Base-by-base conservation (phyloP, 2,888 invertebrate genomes). In the Augiades crinisus region DNA sequence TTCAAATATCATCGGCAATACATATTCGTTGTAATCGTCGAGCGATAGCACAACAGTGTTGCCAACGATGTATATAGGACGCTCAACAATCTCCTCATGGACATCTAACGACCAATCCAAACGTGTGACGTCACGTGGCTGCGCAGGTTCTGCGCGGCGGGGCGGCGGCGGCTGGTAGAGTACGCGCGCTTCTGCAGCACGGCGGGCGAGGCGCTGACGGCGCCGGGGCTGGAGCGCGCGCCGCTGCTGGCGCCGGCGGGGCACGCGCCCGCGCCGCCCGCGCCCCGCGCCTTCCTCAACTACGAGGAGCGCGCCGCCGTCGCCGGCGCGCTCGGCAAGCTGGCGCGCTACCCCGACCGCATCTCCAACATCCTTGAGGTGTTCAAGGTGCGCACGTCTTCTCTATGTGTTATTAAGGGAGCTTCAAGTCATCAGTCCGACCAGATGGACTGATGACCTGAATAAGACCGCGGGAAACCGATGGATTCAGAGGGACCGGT, bases 151-250 rank as follows among this genome's bases (percentile, higher is more conserved):
- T 91, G 91, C 40, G 91, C 93, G 3, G 91, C 92, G 0, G 78
- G 90, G 46, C 91, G 93, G 14, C 84, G 87, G 0, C 90, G 92
- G 38, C 91, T 81, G 68, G 76, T 94, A 5, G 92, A 93, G 58
- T 95, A 95, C 81, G 91, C 90, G 47, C 91, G 93, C 59, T 95
- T 96, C 81, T 91, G 92, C 59, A 81, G 90, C 40, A 86, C 91
- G 2, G 90, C 94, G 31, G 95, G 95, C 68, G 94, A 94, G 77
- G 92, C 94, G 24, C 92, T 94, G 60, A 90, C 93, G 10, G 93
- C 93, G 69, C 74, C 84, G 13, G 91, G 92, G 54, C 82, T 95
- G 57, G 92, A 93, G 76, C 91, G 93, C 59, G 91, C 94, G 44
- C 94, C 95, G 7, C 86, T 94, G 55, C 78, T 94, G 53, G 78